Percentiles rank a stretch among this genome's conserved stretches.
phyloP scores from a whole-genome alignment of 2,113 vertebrate species.

The Gadus chalcogrammus region DNA sequence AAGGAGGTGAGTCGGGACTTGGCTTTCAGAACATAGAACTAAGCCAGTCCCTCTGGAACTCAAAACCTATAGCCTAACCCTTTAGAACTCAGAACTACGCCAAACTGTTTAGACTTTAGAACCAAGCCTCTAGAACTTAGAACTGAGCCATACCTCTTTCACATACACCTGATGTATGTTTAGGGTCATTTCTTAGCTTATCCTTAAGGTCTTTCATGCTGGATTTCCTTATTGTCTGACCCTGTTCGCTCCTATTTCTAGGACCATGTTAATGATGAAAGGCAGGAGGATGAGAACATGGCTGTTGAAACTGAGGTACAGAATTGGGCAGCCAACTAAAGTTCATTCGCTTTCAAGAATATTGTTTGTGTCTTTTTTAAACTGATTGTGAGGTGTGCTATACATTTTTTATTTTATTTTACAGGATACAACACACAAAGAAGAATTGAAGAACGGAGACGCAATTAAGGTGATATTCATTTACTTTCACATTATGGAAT shows the following conservation, averaged over 20 bases:
- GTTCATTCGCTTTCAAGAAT: not conserved
- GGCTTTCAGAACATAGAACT: not conserved
- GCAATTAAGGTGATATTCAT: constrained; percentile 35
- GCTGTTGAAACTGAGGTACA: constrained; percentile 22
- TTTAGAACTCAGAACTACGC: too few relatives aligned
- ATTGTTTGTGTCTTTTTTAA: not conserved
- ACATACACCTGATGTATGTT: too few relatives aligned
- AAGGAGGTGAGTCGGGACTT: not conserved
- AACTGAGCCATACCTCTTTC: too few relatives aligned
- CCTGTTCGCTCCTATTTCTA: not conserved
- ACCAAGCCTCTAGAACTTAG: too few relatives aligned
- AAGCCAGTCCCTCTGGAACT: too few relatives aligned
- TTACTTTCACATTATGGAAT: not conserved
- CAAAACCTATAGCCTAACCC: too few relatives aligned
- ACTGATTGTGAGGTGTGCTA: not conserved
- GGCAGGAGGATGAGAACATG: constrained; percentile 3
- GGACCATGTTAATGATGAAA: constrained; percentile 6
- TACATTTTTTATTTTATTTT: constrained; percentile 6
- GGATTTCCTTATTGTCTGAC: too few relatives aligned
- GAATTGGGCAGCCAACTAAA: not conserved
- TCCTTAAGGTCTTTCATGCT: too few relatives aligned
- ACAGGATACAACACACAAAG: constrained; percentile 30
- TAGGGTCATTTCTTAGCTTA: too few relatives aligned
- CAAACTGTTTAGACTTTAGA: too few relatives aligned
- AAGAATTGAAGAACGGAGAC: constrained; percentile 31